phyloP scores from a whole-genome alignment of 2,888 invertebrate species.

The Caenorhabditis sulstoni region DNA sequence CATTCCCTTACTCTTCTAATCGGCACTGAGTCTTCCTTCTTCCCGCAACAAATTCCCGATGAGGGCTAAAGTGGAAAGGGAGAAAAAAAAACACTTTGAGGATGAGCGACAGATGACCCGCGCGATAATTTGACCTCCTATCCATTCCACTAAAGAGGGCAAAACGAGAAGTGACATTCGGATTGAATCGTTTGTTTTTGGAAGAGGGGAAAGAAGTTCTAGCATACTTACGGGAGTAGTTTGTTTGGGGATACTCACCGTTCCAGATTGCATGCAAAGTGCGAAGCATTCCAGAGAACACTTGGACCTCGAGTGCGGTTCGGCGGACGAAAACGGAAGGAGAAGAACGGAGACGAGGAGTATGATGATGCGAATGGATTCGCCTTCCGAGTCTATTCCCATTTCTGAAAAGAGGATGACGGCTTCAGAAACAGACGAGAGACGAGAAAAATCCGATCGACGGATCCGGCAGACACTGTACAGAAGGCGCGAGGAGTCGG shows the following conservation, averaged over 20 bases:
- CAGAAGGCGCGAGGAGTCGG: no score
- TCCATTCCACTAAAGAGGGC: slow-evolving; percentile 27
- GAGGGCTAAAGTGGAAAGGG: not conserved
- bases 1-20: slow-evolving; percentile 2
- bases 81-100: slow-evolving; percentile 7
- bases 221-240: no score
- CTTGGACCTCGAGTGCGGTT: slow-evolving; percentile 66
- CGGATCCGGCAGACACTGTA: no score
- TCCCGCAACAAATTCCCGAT: slow-evolving; percentile 10
- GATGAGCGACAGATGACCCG: slow-evolving; percentile 9
- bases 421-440: no score
- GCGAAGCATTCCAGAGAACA: slow-evolving; percentile 76
- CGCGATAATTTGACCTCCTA: slow-evolving; percentile 37
- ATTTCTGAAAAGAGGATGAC: slow-evolving; percentile 23
- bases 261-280: slow-evolving; percentile 75
- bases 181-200: slow-evolving; percentile 5
- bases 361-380: not conserved
- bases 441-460: no score
- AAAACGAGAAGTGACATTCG: slow-evolving; percentile 10
- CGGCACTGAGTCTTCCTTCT: slow-evolving; percentile 1
- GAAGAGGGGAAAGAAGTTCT: not conserved
- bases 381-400: slow-evolving; percentile 32
- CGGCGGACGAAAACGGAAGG: not conserved
- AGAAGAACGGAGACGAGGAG: slow-evolving; percentile 5
- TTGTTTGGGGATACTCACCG: slow-evolving; percentile 58